Conservation (phyloP, 2,797 vertebrate species). For the Momotus momota region DNA sequence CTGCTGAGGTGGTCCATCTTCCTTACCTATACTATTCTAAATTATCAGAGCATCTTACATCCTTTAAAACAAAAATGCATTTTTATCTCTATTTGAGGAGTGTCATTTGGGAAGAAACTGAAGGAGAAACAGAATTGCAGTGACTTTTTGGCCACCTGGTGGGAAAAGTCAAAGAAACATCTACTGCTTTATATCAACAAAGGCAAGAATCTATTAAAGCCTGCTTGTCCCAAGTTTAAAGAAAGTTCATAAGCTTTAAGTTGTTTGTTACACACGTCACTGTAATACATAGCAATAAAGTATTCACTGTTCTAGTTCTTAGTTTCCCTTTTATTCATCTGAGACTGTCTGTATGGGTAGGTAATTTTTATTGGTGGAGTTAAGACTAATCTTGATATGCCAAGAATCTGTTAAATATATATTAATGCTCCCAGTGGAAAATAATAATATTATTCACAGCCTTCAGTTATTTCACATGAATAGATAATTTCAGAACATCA, state of each 20-base stretch:
- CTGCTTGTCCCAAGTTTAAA: slow-evolving; percentile 58
- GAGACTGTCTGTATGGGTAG: neutral
- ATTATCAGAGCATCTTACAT: neutral
- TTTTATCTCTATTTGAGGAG: neutral
- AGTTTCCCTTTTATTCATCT: neutral
- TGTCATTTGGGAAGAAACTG: neutral
- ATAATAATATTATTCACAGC: neutral
- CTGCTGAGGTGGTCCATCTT: neutral
- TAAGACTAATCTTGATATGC: neutral
- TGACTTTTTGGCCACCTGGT: slow-evolving; percentile 37
- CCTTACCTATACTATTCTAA: neutral
- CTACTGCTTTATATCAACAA: slow-evolving; percentile 25
- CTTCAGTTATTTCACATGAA: neutral
- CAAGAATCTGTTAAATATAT: neutral
- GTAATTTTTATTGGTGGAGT: neutral
- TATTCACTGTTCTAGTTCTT: neutral
- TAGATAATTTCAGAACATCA: neutral
- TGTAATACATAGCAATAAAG: slow-evolving; percentile 23
- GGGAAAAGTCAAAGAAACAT: slow-evolving; percentile 37
- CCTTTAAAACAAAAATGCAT: neutral
- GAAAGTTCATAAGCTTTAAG: slow-evolving; percentile 47
- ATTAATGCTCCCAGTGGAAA: neutral
- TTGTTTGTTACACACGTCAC: slow-evolving; percentile 22
- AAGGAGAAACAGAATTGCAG: neutral
- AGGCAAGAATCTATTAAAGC: slow-evolving; percentile 59